Evolutionary conservation across 2,888 invertebrate genomes (phyloP).

Genomic region (Micoletzkya japonica): DNA sequence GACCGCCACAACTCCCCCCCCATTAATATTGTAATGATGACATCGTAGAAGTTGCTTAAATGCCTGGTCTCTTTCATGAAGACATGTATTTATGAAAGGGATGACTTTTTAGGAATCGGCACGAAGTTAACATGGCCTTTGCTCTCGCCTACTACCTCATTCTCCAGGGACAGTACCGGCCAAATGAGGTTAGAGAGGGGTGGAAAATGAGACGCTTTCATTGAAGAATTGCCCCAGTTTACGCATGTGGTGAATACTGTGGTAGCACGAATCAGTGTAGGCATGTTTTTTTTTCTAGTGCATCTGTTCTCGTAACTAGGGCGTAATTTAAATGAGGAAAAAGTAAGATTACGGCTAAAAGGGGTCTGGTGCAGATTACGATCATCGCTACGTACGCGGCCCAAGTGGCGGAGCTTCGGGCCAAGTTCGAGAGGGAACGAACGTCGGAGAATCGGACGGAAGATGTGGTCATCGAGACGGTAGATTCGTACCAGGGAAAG

Average conservation of each 20-base stretch:
- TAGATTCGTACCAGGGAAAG: slow-evolving; percentile 45
- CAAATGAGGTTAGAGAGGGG: slow-evolving; percentile 57
- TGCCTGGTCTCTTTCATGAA: not conserved
- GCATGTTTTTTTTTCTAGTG: too few species aligned
- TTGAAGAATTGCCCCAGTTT: too few species aligned
- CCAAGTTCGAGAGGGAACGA: not conserved
- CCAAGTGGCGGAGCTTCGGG: slow-evolving; percentile 68
- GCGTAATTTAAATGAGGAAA: too few species aligned
- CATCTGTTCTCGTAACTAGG: too few species aligned
- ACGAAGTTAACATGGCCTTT: slow-evolving; percentile 65
- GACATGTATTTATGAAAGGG: not conserved
- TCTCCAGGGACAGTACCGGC: slow-evolving; percentile 40
- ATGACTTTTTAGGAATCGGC: slow-evolving; percentile 2
- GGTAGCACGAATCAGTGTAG: too few species aligned
- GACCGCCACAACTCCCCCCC: too few species aligned
- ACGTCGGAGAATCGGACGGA: not conserved
- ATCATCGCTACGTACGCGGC: slow-evolving; percentile 77
- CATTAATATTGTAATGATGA: too few species aligned
- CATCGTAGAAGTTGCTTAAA: not conserved
- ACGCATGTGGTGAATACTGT: too few species aligned
- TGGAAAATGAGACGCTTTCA: slow-evolving; percentile 63
- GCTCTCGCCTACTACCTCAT: slow-evolving; percentile 41
- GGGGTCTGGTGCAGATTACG: slow-evolving; percentile 70
- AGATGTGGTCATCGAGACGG: slow-evolving; percentile 40
- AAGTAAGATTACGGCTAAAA: too few species aligned